Conservation (phyloP, 2,797 vertebrate genomes). For the Pristis pectinata region DNA sequence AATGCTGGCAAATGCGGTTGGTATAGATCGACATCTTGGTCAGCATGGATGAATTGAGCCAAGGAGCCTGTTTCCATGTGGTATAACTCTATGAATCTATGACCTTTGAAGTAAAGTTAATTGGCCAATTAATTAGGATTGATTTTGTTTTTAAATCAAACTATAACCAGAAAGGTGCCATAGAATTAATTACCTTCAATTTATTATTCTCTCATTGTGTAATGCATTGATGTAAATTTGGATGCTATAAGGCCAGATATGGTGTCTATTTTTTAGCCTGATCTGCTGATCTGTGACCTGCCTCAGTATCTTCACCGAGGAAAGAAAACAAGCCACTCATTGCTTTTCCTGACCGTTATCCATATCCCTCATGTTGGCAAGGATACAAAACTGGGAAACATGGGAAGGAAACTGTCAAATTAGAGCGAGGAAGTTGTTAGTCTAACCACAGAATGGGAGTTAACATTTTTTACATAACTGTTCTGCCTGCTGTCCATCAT, state of each 20-base stretch:
- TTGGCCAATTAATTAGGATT: too few species aligned
- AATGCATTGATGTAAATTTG: too few species aligned
- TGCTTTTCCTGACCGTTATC: not conserved
- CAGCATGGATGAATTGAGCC: too few species aligned
- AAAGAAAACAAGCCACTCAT: not conserved
- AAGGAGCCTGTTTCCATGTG: too few species aligned
- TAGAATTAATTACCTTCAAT: not conserved
- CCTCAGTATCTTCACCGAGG: not conserved
- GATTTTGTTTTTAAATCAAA: too few species aligned
- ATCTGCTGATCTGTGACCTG: not conserved
- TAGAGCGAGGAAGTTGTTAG: not conserved
- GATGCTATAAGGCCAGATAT: too few species aligned
- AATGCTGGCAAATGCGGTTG: too few species aligned
- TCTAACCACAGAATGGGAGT: not conserved
- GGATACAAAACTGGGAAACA: not conserved
- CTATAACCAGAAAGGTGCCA: too few species aligned
- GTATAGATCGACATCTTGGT: too few species aligned
- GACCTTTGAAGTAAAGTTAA: too few species aligned
- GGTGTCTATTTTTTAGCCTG: too few species aligned
- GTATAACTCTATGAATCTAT: too few species aligned
- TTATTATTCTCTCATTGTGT: not conserved
- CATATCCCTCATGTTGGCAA: not conserved
- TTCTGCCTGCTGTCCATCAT: not conserved
- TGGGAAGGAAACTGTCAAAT: not conserved
- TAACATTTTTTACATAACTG: not conserved